Evolutionary conservation across 2,113 vertebrate species (phyloP).

Genomic region (Phalacrocorax aristotelis): DNA sequence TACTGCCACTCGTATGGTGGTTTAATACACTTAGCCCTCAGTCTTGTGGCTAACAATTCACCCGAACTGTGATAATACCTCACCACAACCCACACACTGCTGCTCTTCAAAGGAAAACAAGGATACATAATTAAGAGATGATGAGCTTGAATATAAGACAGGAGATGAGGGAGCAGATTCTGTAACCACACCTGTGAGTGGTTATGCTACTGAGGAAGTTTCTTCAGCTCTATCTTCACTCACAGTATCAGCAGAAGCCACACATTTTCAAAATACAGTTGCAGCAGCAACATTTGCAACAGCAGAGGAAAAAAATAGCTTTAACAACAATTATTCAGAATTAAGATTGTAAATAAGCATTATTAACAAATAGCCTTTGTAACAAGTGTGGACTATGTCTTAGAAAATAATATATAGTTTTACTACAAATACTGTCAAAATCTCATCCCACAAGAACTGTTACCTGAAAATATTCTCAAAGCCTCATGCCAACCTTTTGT

Average conservation of each 20-base stretch:
- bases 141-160: conserved; percentile 21
- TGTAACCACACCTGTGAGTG: conserved; percentile 20
- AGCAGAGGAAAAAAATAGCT: neutral
- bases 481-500: neutral
- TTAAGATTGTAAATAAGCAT: neutral
- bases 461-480: neutral
- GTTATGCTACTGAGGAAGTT: neutral
- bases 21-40: neutral
- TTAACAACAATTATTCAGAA: neutral
- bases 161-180: conserved; percentile 37
- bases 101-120: conserved; percentile 36
- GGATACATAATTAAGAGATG: conserved; percentile 24
- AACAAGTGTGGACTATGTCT: neutral
- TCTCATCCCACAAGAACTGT: neutral
- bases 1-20: neutral
- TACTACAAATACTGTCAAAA: neutral
- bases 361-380: neutral
- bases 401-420: fast-evolving
- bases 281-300: neutral
- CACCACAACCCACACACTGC: conserved; percentile 41
- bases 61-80: conserved; percentile 10
- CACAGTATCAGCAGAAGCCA: neutral
- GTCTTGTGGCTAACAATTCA: conserved; percentile 39
- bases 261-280: neutral
- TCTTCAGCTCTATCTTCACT: neutral